Evolutionary conservation across 1,140 invertebrate species (phyloP), one percentile per base, ranked within the genome.

Genomic region (Zaprionus inermis): DNA sequence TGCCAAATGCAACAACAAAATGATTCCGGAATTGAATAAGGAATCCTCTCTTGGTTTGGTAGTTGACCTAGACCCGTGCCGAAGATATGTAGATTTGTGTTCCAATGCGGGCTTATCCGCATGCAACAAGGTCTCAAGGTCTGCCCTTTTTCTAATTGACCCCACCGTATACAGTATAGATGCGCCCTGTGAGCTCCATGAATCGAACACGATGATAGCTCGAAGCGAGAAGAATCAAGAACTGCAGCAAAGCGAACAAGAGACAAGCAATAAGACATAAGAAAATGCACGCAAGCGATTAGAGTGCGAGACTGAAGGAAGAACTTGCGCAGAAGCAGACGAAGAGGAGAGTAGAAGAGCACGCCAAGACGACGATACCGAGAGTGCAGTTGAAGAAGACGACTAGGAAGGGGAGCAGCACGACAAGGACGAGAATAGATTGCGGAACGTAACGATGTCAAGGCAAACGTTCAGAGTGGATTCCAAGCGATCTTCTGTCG

Each of bases 201-300:
- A 69, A 51, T 10, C 44, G 44, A 49, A 49, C 44, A 76, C 60
- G 56, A 76, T 72, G 69, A 58, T 18, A 72, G 68, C 69, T 38
- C 51, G 22, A 55, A 38, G 55, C 44, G 60, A 32, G 30, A 64
- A 36, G 30, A 64, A 46, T 55, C 9, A 12, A 41, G 49, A 65
- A 38, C 30, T 44, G 28, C 36, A 30, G 36, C 38, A 56, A 60
- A 60, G 24, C 14, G 54, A 16, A 51, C 69, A 36, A 69, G 12
- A 9, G 9, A 10, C 36, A 41, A 59, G 20, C 14, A 44, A n/a
- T 5, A 41, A 20, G 24, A 58, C 28, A 11, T 1, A 20, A 24
- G 24, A 73, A 72, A 76, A 65, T 76, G 73, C 69, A 55, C 38
- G 36, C 61, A 20, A 76, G 52, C n/a, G 49, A 46, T 44, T 60